Evolutionary conservation across 2,113 vertebrate species (phyloP), one percentile per base, ranked within the genome.

Genomic region (Melanotaenia duboulayi): DNA sequence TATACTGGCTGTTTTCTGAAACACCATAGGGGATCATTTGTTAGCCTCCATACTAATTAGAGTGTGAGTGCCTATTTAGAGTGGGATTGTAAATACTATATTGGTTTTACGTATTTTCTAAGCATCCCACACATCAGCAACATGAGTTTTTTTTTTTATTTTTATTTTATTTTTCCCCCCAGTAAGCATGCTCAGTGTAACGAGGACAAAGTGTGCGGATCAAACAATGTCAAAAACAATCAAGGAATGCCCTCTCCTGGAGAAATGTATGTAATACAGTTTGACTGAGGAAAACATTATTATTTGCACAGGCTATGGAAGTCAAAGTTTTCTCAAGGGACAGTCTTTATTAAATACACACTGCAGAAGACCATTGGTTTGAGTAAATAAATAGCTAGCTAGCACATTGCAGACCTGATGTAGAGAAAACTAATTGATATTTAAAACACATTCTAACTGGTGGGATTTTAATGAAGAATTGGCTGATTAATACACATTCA

Each of bases 161-260:
- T 79, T 71, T 75, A 2, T 42, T 44, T 58, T 62, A 40, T 50
- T 28, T 82, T 64, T 55, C n/a, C n/a, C n/a, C n/a, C n/a, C 63
- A 73, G 46, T 44, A 74, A 52, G 17, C n/a, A 40, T 22, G 57
- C 20, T 46, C 35, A 68, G 48, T 68, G 74, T 62, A 78, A 70
- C 65, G 46, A 69, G 35, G 19, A 71, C 69, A 65, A 46, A 60
- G 55, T 79, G 67, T 66, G n/a, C 24, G 16, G 2, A 13, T 16
- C 4, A 35, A 4, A 44, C 3, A 22, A 1, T 25, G 11, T 1
- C 56, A 67, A 68, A 66, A 49, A 40, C 37, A 39, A 60, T 22
- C 14, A 28, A 58, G 7, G 19, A 68, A 63, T 44, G 80, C 87
- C 89, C 64, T 62, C 88, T 80, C 39, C 56, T 89, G 90, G 88